Conservation (phyloP, 2,113 vertebrate genomes). For the Nasalis larvatus region DNA sequence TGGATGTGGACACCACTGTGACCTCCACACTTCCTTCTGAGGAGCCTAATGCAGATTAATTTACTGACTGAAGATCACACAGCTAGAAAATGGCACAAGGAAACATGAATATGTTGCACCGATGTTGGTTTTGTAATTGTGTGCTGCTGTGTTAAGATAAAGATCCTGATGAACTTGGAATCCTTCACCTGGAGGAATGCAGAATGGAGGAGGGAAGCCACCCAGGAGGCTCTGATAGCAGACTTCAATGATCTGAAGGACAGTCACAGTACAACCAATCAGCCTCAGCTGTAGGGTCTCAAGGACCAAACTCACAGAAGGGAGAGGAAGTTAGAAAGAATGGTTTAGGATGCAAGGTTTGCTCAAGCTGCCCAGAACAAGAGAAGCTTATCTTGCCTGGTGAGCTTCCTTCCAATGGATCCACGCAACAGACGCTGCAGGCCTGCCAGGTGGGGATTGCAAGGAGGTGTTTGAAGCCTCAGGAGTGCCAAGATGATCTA, state of each 20-base stretch:
- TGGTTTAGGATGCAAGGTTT: background rate
- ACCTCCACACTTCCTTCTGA: background rate
- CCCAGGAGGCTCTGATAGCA: background rate
- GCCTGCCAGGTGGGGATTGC: background rate
- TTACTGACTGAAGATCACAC: background rate
- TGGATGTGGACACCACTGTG: accelerated
- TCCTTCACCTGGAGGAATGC: background rate
- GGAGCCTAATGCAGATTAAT: background rate
- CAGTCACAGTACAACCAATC: too few species aligned
- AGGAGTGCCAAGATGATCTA: background rate
- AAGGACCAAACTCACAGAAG: background rate
- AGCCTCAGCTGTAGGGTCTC: too few species aligned
- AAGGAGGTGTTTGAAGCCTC: background rate
- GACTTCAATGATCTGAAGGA: background rate
- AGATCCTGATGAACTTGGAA: background rate
- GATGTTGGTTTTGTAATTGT: background rate
- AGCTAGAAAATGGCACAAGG: background rate
- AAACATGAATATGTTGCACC: background rate
- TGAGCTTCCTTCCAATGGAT: background rate
- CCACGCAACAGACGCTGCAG: accelerated
- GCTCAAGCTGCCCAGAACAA: background rate
- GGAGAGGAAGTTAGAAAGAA: background rate
- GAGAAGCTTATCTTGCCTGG: background rate
- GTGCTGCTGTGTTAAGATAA: background rate
- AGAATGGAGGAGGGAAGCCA: background rate